Evolutionary conservation across 2,113 vertebrate species (phyloP).

Genomic region (Xiphorhynchus elegans): DNA sequence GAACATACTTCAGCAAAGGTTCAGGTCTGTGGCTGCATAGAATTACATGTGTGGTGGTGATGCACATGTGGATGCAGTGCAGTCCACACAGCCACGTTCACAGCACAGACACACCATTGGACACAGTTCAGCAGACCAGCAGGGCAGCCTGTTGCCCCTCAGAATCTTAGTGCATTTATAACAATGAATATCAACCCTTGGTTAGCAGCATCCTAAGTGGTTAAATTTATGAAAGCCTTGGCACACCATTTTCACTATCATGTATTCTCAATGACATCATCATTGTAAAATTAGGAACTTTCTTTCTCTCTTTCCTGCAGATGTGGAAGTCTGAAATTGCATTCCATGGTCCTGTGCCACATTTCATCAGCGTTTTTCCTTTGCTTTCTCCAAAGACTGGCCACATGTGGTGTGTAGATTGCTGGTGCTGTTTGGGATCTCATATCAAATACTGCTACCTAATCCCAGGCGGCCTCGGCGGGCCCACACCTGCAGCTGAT

Average conservation of each 20-base stretch:
- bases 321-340: slow-evolving; percentile 92
- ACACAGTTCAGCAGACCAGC: background rate
- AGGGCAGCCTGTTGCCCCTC: background rate
- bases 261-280: slow-evolving; percentile 92
- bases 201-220: slow-evolving; percentile 54
- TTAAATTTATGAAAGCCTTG: slow-evolving; percentile 73
- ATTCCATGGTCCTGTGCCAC: slow-evolving; percentile 93
- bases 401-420: slow-evolving; percentile 82
- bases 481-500: slow-evolving; percentile 97
- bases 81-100: background rate
- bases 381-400: slow-evolving; percentile 84
- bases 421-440: slow-evolving; percentile 82
- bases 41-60: background rate
- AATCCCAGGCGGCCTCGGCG: slow-evolving; percentile 84
- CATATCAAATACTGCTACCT: slow-evolving; percentile 88
- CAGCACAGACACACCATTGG: background rate
- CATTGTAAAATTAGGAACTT: slow-evolving; percentile 90
- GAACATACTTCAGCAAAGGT: background rate
- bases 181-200: background rate
- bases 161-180: background rate
- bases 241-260: slow-evolving; percentile 82
- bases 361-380: slow-evolving; percentile 92
- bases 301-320: slow-evolving; percentile 91
- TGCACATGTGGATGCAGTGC: no score
- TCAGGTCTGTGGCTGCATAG: background rate